Evolutionary conservation across 53 echinoderm and acorn worm genomes (phyloP).

Genomic region (Holothuria leucospilota): DNA sequence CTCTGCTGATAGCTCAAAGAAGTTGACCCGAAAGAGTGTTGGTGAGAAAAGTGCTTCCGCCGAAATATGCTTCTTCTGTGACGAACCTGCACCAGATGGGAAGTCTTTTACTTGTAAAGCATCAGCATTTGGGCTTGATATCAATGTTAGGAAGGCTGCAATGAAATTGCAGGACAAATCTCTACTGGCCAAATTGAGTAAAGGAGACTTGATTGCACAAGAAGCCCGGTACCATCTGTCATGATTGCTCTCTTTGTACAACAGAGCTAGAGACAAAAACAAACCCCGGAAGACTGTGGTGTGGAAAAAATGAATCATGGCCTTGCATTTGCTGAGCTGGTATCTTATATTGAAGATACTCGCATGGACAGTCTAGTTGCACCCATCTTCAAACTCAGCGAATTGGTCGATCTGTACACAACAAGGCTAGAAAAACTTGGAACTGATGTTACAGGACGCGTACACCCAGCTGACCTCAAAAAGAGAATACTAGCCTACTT

Average conservation of each 20-base stretch:
- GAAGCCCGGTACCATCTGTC: conserved; percentile 20
- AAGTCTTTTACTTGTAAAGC: conserved; percentile 22
- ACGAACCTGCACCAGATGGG: conserved; percentile 34
- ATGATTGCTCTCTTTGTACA: conserved; percentile 2
- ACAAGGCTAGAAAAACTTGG: conserved; percentile 17
- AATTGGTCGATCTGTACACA: conserved; percentile 14
- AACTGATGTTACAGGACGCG: not conserved
- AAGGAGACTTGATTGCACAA: conserved; percentile 23
- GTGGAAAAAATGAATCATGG: not conserved
- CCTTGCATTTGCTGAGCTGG: conserved; percentile 16
- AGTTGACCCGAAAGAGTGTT: conserved; percentile 25
- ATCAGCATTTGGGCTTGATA: conserved; percentile 4
- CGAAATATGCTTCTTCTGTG: conserved; percentile 29
- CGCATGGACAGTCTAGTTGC: not conserved
- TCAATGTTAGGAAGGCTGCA: conserved; percentile 37
- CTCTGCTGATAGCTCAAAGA: conserved; percentile 41
- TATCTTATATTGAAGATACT: conserved; percentile 5
- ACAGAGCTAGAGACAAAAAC: not conserved
- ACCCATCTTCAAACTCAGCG: conserved; percentile 11
- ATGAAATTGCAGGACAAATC: conserved; percentile 35
- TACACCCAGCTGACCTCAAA: conserved; percentile 7
- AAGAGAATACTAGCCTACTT: conserved; percentile 43
- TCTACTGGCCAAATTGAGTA: conserved; percentile 4
- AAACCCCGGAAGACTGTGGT: not conserved
- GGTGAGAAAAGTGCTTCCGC: conserved; percentile 25